Percentiles rank a stretch among this genome's conserved stretches.
These are phyloP conservation scores for Leucopsar rothschildi DNA, from an alignment of 2,113 vertebrate genomes.

Conservation along the genomic window DNA sequence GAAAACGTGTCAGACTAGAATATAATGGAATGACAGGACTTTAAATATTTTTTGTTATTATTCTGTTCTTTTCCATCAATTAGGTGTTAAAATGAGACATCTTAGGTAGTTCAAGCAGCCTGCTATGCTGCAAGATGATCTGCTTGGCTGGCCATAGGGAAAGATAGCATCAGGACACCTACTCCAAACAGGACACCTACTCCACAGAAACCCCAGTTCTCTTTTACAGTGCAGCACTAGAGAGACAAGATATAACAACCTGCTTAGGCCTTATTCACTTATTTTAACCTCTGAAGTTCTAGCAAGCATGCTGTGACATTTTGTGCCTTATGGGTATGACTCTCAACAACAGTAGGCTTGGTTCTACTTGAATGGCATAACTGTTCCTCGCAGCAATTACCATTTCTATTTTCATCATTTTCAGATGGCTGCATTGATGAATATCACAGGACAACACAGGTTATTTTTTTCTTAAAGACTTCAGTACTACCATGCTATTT, in stretches of 20 bases:
- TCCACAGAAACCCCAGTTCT: not conserved
- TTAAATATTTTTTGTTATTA: not conserved
- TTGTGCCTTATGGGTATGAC: not conserved
- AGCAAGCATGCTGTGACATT: not conserved
- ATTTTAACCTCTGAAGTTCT: conserved; percentile 2
- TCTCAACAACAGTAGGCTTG: not conserved
- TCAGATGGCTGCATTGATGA: conserved; percentile 11
- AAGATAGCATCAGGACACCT: not conserved
- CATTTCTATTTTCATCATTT: not conserved
- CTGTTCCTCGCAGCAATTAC: conserved; percentile 9
- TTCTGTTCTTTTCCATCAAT: not conserved
- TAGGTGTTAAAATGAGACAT: not conserved
- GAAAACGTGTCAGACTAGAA: not conserved
- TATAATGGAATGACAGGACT: not conserved
- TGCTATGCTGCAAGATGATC: not conserved
- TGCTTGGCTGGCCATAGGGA: not conserved
- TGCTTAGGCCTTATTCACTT: not conserved
- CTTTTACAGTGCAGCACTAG: not conserved
- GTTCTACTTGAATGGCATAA: conserved; percentile 11
- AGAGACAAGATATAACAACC: not conserved
- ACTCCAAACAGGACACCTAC: not conserved
- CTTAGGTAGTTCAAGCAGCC: not conserved
- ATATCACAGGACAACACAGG: not conserved
- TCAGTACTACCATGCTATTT: not conserved
- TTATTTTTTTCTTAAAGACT: conserved; percentile 33